phyloP scores from a whole-genome alignment of 2,797 vertebrate genomes.

The Muraenolepis orangiensis region DNA sequence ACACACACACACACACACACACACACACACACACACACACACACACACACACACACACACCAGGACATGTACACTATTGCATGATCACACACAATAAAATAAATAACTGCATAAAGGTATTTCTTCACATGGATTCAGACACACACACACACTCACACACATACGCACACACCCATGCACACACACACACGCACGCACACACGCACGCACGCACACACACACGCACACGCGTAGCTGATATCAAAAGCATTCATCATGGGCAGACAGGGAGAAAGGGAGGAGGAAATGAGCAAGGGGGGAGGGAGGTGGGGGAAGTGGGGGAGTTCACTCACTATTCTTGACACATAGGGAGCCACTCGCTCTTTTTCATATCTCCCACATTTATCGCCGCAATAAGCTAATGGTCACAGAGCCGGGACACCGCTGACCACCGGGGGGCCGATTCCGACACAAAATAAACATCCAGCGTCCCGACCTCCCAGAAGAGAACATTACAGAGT shows the following conservation, averaged over 20 bases:
- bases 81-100: too few relatives aligned
- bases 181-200: too few relatives aligned
- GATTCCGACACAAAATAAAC: not conserved
- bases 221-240: conserved; percentile 33
- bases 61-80: too few relatives aligned
- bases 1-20: conserved; percentile 2
- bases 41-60: conserved; percentile 3
- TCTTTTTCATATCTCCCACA: not conserved
- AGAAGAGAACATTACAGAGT: not conserved
- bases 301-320: conserved; percentile 33
- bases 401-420: not conserved
- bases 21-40: conserved; percentile 1
- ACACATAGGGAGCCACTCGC: not conserved
- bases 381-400: not conserved
- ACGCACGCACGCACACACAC: too few relatives aligned
- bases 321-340: not conserved
- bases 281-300: conserved; percentile 22
- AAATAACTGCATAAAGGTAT: not conserved
- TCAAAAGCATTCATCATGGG: conserved; percentile 67
- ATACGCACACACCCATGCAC: too few relatives aligned
- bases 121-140: not conserved
- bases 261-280: conserved; percentile 40
- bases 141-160: too few relatives aligned
- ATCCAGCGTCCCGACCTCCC: not conserved
- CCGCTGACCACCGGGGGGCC: not conserved